Conservation (phyloP, 2,888 invertebrate genomes). For the Drosophila pseudotakahashii region DNA sequence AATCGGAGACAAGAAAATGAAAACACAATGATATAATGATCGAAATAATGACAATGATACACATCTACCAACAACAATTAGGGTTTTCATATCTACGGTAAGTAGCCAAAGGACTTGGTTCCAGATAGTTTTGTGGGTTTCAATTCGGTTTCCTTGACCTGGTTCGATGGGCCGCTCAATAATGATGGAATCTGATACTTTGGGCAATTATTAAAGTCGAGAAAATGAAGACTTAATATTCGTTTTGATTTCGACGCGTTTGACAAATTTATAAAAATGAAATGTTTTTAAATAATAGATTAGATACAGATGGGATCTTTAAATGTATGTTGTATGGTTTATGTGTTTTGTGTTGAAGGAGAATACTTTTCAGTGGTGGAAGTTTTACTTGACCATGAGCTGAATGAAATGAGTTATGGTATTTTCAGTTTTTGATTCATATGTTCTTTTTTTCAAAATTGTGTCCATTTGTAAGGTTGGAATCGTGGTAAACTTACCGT, state of each 20-base stretch:
- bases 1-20: conserved; percentile 32
- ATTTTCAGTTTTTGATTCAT: conserved; percentile 20
- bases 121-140: conserved; percentile 49
- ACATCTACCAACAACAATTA: conserved; percentile 76
- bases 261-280: conserved; percentile 39
- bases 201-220: conserved; percentile 30
- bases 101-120: conserved; percentile 56
- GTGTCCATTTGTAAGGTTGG: conserved; percentile 54
- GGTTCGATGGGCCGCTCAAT: conserved; percentile 84
- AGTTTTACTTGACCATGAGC: conserved; percentile 38
- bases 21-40: conserved; percentile 39
- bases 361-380: conserved; percentile 7
- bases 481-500: conserved; percentile 49
- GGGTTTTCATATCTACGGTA: conserved; percentile 65
- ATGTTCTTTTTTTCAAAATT: conserved; percentile 44
- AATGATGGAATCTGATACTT: conserved; percentile 85
- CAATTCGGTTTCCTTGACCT: conserved; percentile 57
- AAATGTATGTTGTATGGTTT: conserved; percentile 57
- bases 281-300: conserved; percentile 49
- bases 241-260: conserved; percentile 22
- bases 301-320: conserved; percentile 51
- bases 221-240: conserved; percentile 19
- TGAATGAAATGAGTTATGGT: conserved; percentile 52
- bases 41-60: conserved; percentile 39
- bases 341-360: conserved; percentile 32